A percentile compares a stretch with the other conserved stretches of the same genome.
Conservation (phyloP, 1,140 invertebrate genomes). For the Eulimnadia texana region DNA sequence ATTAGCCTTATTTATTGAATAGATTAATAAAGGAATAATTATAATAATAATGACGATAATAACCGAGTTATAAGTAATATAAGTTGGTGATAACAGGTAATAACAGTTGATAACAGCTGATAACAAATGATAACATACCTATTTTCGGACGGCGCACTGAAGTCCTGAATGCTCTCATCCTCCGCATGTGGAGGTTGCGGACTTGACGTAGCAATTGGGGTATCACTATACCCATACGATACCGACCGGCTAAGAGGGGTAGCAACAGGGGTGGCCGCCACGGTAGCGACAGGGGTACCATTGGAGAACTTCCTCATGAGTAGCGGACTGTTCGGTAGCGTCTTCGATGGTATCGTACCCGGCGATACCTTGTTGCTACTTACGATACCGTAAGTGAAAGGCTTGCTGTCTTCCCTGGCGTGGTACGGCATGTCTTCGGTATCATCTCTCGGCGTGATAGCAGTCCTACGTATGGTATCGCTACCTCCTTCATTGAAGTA, state of each 20-base stretch:
- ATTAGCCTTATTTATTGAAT: not conserved
- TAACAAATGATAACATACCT: not conserved
- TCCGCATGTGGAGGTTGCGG: not conserved
- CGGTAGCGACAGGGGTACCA: not conserved
- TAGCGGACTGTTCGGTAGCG: not conserved
- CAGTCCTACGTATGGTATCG: not conserved
- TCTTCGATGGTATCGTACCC: not conserved
- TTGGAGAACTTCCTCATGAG: not conserved
- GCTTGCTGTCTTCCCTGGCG: slow-evolving; percentile 58
- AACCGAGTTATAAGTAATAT: not conserved
- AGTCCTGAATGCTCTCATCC: not conserved
- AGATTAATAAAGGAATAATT: not conserved
- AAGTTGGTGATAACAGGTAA: too few relatives aligned
- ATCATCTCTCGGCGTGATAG: too few relatives aligned
- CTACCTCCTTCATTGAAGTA: not conserved
- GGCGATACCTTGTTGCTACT: not conserved
- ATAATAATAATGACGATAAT: not conserved
- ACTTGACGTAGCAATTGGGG: not conserved
- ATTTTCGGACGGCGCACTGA: not conserved
- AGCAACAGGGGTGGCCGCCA: not conserved
- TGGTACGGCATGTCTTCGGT: slow-evolving; percentile 49
- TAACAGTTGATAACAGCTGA: too few relatives aligned
- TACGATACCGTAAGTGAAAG: slow-evolving; percentile 54
- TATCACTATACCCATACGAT: not conserved
- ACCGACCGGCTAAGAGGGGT: not conserved